Conservation (phyloP, 2,797 vertebrate species). For the Falco rusticolus region DNA sequence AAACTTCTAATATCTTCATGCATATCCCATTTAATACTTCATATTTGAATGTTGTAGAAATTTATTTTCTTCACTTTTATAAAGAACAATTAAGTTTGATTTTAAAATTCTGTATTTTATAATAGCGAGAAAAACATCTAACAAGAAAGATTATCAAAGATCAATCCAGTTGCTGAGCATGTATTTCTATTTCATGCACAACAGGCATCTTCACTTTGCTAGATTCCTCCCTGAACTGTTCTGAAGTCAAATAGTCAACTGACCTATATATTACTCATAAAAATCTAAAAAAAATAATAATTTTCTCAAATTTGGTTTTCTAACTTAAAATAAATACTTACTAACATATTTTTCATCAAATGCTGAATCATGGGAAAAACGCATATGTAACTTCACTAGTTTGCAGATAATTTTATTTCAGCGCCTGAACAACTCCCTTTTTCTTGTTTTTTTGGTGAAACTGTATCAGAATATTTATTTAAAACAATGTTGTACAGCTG, state of each 20-base stretch:
- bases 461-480: neutral
- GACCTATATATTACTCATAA: neutral
- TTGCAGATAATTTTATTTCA: conserved; percentile 13
- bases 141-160: neutral
- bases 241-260: neutral
- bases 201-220: neutral
- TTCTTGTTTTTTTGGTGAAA: neutral
- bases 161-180: neutral
- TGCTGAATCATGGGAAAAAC: neutral
- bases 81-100: neutral
- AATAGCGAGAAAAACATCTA: neutral
- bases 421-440: conserved; percentile 21
- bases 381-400: neutral
- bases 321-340: neutral
- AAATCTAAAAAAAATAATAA: neutral
- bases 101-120: neutral
- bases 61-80: neutral
- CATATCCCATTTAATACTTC: neutral
- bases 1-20: neutral
- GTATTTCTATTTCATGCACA: neutral
- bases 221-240: neutral
- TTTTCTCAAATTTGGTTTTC: neutral
- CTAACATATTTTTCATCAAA: neutral
- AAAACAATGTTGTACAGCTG: neutral
- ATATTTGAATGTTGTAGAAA: neutral